A percentile compares a stretch with the other conserved stretches of the same genome.
Conservation (phyloP, 2,888 invertebrate species). For the Himalopsyche japonica region DNA sequence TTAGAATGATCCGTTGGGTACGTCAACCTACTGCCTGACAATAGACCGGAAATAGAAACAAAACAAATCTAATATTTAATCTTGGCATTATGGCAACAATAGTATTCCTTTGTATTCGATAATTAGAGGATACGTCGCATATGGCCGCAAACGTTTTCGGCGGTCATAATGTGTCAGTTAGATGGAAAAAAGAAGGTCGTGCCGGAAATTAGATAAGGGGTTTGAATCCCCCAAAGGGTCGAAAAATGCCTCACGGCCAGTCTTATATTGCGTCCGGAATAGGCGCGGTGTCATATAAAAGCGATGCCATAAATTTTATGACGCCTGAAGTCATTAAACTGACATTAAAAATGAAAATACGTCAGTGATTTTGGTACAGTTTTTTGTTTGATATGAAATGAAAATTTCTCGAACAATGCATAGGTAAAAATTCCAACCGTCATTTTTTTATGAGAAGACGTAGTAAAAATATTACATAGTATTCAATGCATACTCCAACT, state of each 20-base stretch:
- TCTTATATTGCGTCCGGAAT: neutral
- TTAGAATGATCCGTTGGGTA: too few species aligned
- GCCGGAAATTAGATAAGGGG: neutral
- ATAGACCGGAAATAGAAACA: too few species aligned
- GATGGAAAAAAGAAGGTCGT: neutral
- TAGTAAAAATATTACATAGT: too few species aligned
- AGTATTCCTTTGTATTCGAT: too few species aligned
- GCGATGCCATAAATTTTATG: neutral
- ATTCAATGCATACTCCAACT: too few species aligned
- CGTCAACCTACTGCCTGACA: too few species aligned
- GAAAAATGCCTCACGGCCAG: neutral
- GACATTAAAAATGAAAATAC: neutral
- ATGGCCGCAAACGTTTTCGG: neutral
- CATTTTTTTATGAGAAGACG: too few species aligned
- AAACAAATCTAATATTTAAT: too few species aligned
- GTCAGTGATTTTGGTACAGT: neutral
- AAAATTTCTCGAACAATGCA: too few species aligned
- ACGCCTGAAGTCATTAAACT: neutral
- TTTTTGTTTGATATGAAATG: neutral
- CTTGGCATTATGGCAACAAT: too few species aligned
- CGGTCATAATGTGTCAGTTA: neutral
- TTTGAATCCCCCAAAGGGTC: neutral
- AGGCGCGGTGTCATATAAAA: neutral
- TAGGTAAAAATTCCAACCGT: neutral
- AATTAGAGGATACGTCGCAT: too few species aligned